Evolutionary conservation across 2,797 vertebrate genomes (phyloP).

Genomic region (Lacerta agilis): DNA sequence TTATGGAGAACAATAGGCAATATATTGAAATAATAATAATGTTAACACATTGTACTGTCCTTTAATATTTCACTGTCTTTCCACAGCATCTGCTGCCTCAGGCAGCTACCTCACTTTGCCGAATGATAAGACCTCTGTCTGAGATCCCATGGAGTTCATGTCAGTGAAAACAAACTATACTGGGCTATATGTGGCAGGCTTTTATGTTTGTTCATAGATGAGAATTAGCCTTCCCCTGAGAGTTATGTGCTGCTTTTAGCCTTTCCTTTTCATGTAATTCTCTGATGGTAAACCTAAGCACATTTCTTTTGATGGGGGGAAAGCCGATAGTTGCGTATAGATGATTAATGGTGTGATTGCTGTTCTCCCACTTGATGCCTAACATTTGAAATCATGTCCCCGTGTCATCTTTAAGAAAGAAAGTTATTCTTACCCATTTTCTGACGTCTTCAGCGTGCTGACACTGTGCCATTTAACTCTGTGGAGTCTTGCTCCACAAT

Average conservation of each 20-base stretch:
- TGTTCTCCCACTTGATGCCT: constrained; percentile 47
- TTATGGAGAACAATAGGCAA: too few species aligned
- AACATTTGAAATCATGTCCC: constrained; percentile 61
- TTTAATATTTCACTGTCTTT: too few species aligned
- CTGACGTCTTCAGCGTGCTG: constrained; percentile 40
- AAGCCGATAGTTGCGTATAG: constrained; percentile 12
- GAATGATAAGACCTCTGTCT: too few species aligned
- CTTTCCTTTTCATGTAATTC: constrained; percentile 4
- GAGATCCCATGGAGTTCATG: neutral
- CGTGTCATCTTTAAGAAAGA: constrained; percentile 45
- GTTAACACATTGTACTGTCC: too few species aligned
- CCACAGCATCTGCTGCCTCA: too few species aligned
- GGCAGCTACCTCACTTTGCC: too few species aligned
- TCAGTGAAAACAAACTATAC: neutral
- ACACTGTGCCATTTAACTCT: constrained; percentile 21
- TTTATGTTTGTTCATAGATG: neutral
- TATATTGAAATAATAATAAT: too few species aligned
- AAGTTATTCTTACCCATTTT: constrained; percentile 51
- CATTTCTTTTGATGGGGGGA: neutral
- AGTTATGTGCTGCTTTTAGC: constrained; percentile 29
- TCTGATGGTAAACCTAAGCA: constrained; percentile 18
- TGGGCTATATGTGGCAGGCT: neutral
- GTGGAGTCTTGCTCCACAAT: constrained; percentile 8
- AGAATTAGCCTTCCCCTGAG: neutral
- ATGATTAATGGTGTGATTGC: constrained; percentile 60